Evolutionary conservation across 2,797 vertebrate genomes (phyloP).

Genomic region (Hapalemur alaotrensis): DNA sequence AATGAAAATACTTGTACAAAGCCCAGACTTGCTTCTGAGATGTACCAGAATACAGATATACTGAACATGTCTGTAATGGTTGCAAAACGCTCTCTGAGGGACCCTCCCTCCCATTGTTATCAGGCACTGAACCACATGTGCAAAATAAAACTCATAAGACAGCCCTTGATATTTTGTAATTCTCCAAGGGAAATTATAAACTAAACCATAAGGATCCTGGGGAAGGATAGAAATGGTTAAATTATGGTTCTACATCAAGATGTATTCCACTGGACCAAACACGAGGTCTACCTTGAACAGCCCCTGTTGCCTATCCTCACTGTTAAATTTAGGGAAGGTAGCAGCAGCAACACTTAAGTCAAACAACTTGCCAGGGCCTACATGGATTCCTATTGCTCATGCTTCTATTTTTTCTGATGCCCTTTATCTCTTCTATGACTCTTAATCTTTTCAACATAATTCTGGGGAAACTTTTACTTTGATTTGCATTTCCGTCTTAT

Average conservation of each 20-base stretch:
- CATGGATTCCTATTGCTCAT: not conserved
- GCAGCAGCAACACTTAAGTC: not conserved
- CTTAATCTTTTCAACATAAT: constrained; percentile 49
- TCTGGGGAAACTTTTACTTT: constrained; percentile 61
- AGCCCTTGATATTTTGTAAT: not conserved
- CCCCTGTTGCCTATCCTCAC: not conserved
- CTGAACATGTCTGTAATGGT: not conserved
- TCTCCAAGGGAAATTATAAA: not conserved
- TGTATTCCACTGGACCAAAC: not conserved
- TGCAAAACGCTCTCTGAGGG: not conserved
- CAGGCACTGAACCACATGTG: not conserved
- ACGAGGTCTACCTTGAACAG: not conserved
- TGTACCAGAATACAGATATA: not conserved
- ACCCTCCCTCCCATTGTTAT: not conserved
- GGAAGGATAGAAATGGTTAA: not conserved
- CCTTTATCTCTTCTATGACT: not conserved
- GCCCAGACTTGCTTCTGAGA: not conserved
- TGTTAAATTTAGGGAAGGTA: not conserved
- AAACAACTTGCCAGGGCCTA: not conserved
- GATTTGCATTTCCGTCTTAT: constrained; percentile 57
- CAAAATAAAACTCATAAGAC: not conserved
- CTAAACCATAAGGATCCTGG: not conserved
- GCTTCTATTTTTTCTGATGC: not conserved
- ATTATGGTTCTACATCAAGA: not conserved
- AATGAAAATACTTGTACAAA: not conserved